Conservation (phyloP, 1,140 invertebrate genomes). For the Drosophila dunni region DNA sequence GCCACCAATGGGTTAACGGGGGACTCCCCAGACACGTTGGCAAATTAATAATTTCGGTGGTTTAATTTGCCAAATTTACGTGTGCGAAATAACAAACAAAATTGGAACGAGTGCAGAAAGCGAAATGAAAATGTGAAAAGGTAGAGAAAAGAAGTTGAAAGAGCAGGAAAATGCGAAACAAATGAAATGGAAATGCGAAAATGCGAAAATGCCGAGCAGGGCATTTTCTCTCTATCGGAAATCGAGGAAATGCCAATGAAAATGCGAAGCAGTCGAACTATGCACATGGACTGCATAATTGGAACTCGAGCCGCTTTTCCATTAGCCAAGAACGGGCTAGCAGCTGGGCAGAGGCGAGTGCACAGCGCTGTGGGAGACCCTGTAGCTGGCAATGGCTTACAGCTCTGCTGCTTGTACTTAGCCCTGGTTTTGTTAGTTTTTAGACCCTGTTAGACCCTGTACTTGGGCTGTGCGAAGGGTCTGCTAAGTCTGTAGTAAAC, state of each 20-base stretch:
- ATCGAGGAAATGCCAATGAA: constrained; percentile 46
- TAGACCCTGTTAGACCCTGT: too few species aligned
- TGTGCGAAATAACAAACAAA: constrained; percentile 59
- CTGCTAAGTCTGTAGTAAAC: too few species aligned
- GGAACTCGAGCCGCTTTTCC: constrained; percentile 39
- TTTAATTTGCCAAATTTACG: constrained; percentile 71
- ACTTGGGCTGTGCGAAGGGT: too few species aligned
- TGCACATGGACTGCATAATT: constrained; percentile 68
- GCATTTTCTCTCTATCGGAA: constrained; percentile 40
- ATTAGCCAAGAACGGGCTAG: not conserved
- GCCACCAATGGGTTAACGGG: constrained; percentile 33
- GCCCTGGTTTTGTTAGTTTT: too few species aligned
- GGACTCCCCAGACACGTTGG: constrained; percentile 39
- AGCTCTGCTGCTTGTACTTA: too few species aligned
- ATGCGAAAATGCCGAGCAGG: constrained; percentile 56
- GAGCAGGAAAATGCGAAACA: constrained; percentile 30
- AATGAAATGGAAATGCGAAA: constrained; percentile 57
- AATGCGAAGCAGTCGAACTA: constrained; percentile 31
- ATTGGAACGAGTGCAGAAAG: constrained; percentile 5
- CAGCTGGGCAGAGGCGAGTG: too few species aligned
- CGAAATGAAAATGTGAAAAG: not conserved
- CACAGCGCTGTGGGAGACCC: too few species aligned
- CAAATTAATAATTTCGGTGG: constrained; percentile 77
- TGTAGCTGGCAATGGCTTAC: too few species aligned
- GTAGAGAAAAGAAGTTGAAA: not conserved